phyloP scores from a whole-genome alignment of 1,140 invertebrate genomes.

The Cyrtorhinus lividipennis region DNA sequence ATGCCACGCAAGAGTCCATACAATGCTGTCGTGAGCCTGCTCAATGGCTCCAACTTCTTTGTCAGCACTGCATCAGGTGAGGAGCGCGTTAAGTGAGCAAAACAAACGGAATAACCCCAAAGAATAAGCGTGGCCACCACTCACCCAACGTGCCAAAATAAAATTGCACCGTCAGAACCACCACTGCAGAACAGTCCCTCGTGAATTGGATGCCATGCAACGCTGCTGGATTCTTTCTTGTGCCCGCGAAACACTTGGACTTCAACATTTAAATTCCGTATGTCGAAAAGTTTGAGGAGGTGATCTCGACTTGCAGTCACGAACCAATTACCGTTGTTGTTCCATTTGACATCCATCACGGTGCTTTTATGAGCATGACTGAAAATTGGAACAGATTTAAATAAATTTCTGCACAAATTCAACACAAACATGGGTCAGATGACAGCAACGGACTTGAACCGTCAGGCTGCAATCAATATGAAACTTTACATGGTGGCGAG shows the following conservation, averaged over 20 bases:
- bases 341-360: constrained; percentile 99
- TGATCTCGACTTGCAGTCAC: constrained; percentile 97
- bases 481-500: constrained; percentile 54
- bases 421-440: no score
- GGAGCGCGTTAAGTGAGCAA: no score
- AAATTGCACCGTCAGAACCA: constrained; percentile 91
- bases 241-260: constrained; percentile 94
- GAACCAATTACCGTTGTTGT: constrained; percentile 98
- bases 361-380: constrained; percentile 98
- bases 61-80: constrained; percentile 55
- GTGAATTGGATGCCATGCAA: constrained; percentile 96
- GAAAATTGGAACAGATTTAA: constrained; percentile 23
- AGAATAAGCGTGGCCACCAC: constrained; percentile 20
- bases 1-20: constrained; percentile 99
- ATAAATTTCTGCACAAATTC: no score
- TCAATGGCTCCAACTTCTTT: constrained; percentile 97
- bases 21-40: constrained; percentile 96
- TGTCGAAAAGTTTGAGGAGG: constrained; percentile 94
- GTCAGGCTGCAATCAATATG: no score
- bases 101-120: neutral
- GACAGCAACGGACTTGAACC: no score
- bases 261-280: constrained; percentile 85
- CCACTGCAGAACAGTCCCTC: constrained; percentile 92
- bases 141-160: constrained; percentile 97
- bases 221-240: constrained; percentile 94